These are phyloP conservation scores for Thalassarche chlororhynchos DNA, from an alignment of 2,113 vertebrate genomes.

Conservation along the genomic window DNA sequence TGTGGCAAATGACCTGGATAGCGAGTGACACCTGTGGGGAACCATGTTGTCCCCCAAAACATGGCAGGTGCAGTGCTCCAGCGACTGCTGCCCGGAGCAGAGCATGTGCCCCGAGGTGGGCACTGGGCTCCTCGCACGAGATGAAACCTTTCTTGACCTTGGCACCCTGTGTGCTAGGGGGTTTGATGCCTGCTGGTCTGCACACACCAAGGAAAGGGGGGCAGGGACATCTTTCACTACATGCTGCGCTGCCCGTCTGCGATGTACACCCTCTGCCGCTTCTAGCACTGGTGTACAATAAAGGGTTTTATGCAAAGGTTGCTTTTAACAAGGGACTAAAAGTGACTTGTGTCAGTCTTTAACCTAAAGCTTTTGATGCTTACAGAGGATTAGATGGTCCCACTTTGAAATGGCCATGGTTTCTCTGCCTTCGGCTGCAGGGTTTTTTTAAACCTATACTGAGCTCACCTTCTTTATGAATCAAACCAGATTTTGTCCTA, in stretches of 20 bases:
- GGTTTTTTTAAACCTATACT: background rate
- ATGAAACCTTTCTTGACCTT: background rate
- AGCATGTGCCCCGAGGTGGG: background rate
- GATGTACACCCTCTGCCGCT: background rate
- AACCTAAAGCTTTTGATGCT: background rate
- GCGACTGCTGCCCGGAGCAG: background rate
- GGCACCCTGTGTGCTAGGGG: rapidly evolving
- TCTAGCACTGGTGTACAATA: background rate
- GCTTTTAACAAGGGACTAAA: background rate
- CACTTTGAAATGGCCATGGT: background rate
- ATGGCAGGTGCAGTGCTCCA: background rate
- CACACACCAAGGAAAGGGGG: background rate
- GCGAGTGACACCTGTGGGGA: background rate
- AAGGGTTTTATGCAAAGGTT: background rate
- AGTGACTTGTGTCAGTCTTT: background rate
- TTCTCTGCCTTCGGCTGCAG: background rate
- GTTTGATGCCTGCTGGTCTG: background rate
- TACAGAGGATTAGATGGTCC: background rate
- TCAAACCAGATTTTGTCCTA: background rate
- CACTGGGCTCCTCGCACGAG: background rate
- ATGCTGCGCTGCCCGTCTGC: rapidly evolving
- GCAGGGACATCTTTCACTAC: too few species aligned
- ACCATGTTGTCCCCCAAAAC: background rate
- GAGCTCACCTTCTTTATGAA: background rate
- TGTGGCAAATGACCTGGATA: background rate